Evolutionary conservation across 2,888 invertebrate genomes (phyloP).

Genomic region (Strigamia maritima): DNA sequence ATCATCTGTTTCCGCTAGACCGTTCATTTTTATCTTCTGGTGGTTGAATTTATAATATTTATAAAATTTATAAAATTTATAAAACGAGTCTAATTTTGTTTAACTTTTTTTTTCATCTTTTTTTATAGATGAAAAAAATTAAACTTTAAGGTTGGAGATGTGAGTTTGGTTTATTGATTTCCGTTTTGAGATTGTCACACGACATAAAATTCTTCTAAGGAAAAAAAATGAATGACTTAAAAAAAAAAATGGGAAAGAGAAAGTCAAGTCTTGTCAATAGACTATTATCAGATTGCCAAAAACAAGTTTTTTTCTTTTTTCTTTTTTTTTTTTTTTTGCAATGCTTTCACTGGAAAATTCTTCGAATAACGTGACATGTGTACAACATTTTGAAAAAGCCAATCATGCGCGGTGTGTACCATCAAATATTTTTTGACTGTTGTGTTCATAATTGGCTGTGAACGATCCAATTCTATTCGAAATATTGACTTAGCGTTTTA

Average conservation of each 20-base stretch:
- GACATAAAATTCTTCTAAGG: slow-evolving; percentile 2
- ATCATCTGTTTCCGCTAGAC: neutral
- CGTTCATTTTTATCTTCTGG: neutral
- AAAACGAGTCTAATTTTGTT: neutral
- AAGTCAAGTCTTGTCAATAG: slow-evolving; percentile 27
- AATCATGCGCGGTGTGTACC: neutral
- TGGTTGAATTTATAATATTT: neutral
- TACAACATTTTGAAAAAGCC: neutral
- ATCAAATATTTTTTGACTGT: neutral
- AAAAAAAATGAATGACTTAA: neutral
- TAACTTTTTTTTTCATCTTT: neutral
- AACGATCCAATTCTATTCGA: neutral
- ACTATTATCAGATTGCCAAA: slow-evolving; percentile 28
- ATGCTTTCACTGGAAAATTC: neutral
- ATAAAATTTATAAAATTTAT: neutral
- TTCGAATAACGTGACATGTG: neutral
- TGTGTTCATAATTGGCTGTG: neutral
- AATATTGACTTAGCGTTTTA: too few species aligned
- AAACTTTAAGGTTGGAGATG: slow-evolving; percentile 15
- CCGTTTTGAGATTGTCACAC: slow-evolving; percentile 24
- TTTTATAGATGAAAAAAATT: neutral
- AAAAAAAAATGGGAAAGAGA: slow-evolving; percentile 12
- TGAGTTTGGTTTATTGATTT: slow-evolving; percentile 25
- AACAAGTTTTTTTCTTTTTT: slow-evolving; percentile 10
- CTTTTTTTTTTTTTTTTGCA: neutral